Conservation (phyloP, 2,113 vertebrate genomes). For the Trichechus manatus region DNA sequence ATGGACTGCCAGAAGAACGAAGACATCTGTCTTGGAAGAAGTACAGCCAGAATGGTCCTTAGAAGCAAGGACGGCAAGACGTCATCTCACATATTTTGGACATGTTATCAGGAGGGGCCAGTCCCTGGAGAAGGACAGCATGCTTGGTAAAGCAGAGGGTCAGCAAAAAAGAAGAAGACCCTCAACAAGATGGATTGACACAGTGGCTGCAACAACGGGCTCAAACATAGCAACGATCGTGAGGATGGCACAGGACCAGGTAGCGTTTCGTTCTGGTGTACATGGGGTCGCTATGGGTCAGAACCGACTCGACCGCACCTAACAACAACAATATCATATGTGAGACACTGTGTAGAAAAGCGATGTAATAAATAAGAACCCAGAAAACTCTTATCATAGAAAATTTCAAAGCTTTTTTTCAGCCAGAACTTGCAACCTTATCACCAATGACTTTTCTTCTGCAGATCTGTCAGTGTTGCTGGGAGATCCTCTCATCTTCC, state of each 20-base stretch:
- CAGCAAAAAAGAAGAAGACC: not conserved
- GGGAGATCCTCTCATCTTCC: not conserved
- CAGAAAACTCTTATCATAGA: not conserved
- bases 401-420: slow-evolving; percentile 15
- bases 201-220: not conserved
- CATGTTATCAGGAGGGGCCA: not conserved
- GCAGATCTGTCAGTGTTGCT: not conserved
- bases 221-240: not conserved
- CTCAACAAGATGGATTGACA: not conserved
- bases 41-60: not conserved
- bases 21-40: not conserved
- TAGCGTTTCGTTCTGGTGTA: not conserved
- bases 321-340: not conserved
- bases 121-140: not conserved
- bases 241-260: not conserved
- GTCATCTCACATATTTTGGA: not conserved
- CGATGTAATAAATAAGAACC: not conserved
- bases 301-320: not conserved
- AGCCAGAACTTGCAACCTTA: not conserved
- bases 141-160: not conserved
- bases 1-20: not conserved
- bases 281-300: not conserved
- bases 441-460: not conserved
- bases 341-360: not conserved
- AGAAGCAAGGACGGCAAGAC: not conserved